A percentile compares a stretch with the other conserved stretches of the same genome.
phyloP scores from a whole-genome alignment of 1,140 invertebrate genomes.

The Pachypeltis micranthus region DNA sequence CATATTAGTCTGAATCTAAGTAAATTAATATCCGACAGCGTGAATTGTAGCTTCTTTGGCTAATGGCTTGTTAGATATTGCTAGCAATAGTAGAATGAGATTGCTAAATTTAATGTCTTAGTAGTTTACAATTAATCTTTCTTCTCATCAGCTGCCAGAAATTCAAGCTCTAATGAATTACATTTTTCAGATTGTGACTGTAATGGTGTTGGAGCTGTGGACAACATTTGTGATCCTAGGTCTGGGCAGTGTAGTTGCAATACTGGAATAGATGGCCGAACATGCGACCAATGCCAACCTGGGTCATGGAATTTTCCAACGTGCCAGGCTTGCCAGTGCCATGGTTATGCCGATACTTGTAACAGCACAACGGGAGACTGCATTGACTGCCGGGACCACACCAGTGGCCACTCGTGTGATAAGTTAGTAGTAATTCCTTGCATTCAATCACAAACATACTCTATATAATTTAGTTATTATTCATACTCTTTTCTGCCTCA shows the following conservation, averaged over 20 bases:
- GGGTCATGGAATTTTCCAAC: slow-evolving; percentile 94
- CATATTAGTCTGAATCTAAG: too few relatives aligned
- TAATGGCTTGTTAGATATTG: not conserved
- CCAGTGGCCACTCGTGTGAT: slow-evolving; percentile 81
- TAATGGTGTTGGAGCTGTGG: slow-evolving; percentile 81
- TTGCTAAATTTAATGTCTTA: too few relatives aligned
- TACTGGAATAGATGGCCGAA: slow-evolving; percentile 82
- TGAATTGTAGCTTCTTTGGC: not conserved
- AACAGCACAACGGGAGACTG: slow-evolving; percentile 86
- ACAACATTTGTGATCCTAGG: slow-evolving; percentile 87
- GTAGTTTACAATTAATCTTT: too few relatives aligned
- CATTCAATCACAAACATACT: too few relatives aligned
- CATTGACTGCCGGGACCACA: slow-evolving; percentile 74
- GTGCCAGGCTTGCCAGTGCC: slow-evolving; percentile 89
- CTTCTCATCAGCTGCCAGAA: too few relatives aligned
- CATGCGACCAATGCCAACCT: slow-evolving; percentile 88
- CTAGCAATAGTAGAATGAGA: too few relatives aligned
- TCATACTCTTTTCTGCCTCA: too few relatives aligned
- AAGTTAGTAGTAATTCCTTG: too few relatives aligned
- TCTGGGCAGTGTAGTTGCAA: slow-evolving; percentile 91
- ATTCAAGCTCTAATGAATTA: not conserved
- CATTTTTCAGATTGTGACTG: slow-evolving; percentile 72
- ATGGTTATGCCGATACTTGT: slow-evolving; percentile 90
- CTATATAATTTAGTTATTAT: too few relatives aligned
- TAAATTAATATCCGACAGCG: not conserved